Base-by-base conservation (phyloP, 2,888 invertebrate genomes). In the Acholoe squamosa region DNA sequence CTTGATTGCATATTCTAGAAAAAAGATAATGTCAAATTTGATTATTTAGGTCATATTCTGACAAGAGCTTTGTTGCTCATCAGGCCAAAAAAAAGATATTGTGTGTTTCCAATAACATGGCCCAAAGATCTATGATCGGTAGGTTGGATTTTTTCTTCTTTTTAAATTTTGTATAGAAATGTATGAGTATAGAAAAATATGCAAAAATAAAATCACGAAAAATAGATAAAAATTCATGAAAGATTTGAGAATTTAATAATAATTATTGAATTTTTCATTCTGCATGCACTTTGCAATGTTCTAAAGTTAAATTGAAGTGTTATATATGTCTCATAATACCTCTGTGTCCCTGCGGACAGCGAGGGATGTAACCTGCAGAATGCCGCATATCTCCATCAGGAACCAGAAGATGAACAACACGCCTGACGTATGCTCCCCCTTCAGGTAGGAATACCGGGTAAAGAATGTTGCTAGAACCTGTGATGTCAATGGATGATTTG, bases 391-490 rank as follows among this genome's bases (percentile, higher is more conserved):
- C 28, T 90, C 51, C 51, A 84, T 89, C n/a, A 92, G 25, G 31
- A 92, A 25, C 92, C 92, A 92, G 89, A 91, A 92, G 33, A 92
- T 67, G 89, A 90, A 92, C 14, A 92, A 88, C 0, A 92, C 84
- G 0, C 91, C 92, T 1, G 92, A 90, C 25, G 90, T 91, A 91
- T 91, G 91, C 34, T 90, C 88, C 54, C 90, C 90, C 43, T 91
- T 91, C 31, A 90, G 76, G 91, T 77, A 92, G 14, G 91, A 84
- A 88, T 71, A 88, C 88, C 84, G 34, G 3, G 91, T 92, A 56
- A 92, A 54, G 19, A 91, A 56, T 19, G 86, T 89, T 19, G 92
- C 91, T 80, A 92, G 67, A 22, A 89, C 12, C 92, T 92, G 89
- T 3, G 19, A 31, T 12, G n/a, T n/a, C n/a, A 22, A 34, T 25